Evolutionary conservation across 2,797 vertebrate species (phyloP), one percentile per base, ranked within the genome.

Genomic region (Sternarchorhynchus goeldii): DNA sequence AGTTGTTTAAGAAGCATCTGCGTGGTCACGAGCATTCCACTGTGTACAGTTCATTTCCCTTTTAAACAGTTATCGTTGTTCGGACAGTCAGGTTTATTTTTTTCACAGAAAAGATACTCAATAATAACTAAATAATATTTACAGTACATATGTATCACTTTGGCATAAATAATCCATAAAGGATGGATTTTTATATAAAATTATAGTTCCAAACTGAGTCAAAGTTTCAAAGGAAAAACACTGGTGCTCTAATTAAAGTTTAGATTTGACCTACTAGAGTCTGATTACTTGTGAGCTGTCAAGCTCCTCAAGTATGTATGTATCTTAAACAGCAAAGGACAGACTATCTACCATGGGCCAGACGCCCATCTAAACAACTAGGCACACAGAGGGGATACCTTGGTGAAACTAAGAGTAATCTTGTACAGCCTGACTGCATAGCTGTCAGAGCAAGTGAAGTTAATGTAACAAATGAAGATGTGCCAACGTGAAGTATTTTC

Each of bases 351-450:
- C 29, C 31, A 18, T 10, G 50, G 68, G 68, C 29, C 17, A 6
- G 8, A 56, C n/a, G 68, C 68, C 66, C 66, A 53, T 68, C 36
- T 53, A 68, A 68, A 68, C 66, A 56, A 12, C n/a, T 32, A n/a
- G 7, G 6, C 68, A 21, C 67, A 25, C 25, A 55, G 6, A 55
- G 68, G 29, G 53, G 68, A 70, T 34, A 50, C 68, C 53, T 32
- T 20, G 10, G 17, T 34, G 68, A 70, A 70, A 53, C 39, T 31
- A 29, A 20, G 39, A 41, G 45, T 50, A 16, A 41, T 8, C 5
- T 41, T 21, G 39, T 20, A 29, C 12, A 50, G 20, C 36, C 50
- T 67, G 45, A 53, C 25, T 29, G 3, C 21, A 55, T 53, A 69
- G 41, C 7, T 68, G 12, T 31, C 29, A 70, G 17, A 34, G 50